phyloP scores from a whole-genome alignment of 2,797 vertebrate species.

The Manis pentadactyla region DNA sequence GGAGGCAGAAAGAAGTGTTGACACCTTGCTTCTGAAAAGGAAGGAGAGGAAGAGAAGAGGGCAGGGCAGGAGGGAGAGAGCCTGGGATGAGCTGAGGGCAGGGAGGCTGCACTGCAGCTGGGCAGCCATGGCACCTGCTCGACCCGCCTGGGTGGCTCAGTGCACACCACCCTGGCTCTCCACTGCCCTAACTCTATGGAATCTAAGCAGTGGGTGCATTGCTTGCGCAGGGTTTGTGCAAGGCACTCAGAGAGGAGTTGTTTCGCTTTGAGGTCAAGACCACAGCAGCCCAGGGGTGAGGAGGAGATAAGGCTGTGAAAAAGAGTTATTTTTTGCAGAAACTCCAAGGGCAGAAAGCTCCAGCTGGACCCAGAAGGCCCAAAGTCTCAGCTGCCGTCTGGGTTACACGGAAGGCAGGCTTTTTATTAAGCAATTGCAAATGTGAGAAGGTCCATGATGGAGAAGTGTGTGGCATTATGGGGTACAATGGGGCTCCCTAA shows the following conservation, averaged over 20 bases:
- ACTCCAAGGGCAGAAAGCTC: too few relatives aligned
- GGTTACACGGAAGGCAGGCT: background rate
- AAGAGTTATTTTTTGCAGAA: background rate
- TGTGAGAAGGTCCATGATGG: background rate
- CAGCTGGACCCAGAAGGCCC: background rate
- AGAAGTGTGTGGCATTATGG: rapidly evolving
- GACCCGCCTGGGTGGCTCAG: background rate
- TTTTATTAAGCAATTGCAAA: background rate
- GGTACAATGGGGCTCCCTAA: background rate
- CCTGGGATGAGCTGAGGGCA: background rate
- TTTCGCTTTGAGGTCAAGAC: background rate
- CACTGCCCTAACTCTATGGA: background rate
- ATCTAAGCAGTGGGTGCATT: rapidly evolving
- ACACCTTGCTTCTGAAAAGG: background rate
- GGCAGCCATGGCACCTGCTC: background rate
- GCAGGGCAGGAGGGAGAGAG: background rate
- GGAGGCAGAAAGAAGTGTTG: background rate
- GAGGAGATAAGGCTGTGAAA: background rate
- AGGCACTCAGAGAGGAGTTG: background rate
- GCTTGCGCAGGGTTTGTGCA: rapidly evolving
- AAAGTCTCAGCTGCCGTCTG: background rate
- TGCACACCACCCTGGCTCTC: background rate
- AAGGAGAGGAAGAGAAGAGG: too few relatives aligned
- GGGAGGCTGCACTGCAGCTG: background rate
- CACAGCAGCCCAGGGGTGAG: background rate